phyloP scores from a whole-genome alignment of 2,888 invertebrate species.

The Philhelius pedissequus region DNA sequence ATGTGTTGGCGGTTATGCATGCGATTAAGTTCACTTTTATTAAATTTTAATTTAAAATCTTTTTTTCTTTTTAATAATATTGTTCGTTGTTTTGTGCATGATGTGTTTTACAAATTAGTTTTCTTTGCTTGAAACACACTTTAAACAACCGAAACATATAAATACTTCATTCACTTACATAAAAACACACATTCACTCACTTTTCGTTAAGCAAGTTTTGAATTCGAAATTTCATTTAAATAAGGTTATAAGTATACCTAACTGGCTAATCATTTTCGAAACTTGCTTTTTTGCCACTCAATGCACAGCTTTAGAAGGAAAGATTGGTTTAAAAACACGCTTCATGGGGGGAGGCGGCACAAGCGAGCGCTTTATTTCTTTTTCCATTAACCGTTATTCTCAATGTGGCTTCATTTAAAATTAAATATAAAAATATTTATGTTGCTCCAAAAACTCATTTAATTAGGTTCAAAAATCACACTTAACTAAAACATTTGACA shows the following conservation, averaged over 20 bases:
- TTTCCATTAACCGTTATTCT: slow-evolving; percentile 7
- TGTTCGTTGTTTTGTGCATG: slow-evolving; percentile 59
- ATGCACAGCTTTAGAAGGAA: slow-evolving; percentile 44
- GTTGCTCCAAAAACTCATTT: slow-evolving; percentile 22
- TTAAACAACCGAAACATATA: slow-evolving; percentile 22
- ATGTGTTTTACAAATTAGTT: slow-evolving; percentile 40
- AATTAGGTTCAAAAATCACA: neutral
- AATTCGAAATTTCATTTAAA: slow-evolving; percentile 23
- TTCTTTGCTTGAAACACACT: slow-evolving; percentile 40
- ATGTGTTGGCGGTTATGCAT: slow-evolving; percentile 57
- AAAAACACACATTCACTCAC: neutral
- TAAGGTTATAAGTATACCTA: neutral
- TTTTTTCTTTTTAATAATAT: slow-evolving; percentile 23
- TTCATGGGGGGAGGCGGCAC: slow-evolving; percentile 53
- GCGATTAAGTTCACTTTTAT: slow-evolving; percentile 8
- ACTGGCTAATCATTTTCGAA: neutral
- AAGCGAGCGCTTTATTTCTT: slow-evolving; percentile 49
- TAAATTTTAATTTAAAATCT: slow-evolving; percentile 17
- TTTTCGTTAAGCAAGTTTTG: slow-evolving; percentile 54
- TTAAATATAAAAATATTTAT: slow-evolving; percentile 3
- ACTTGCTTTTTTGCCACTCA: slow-evolving; percentile 32
- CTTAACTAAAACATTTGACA: neutral
- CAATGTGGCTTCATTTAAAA: slow-evolving; percentile 45
- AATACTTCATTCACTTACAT: neutral
- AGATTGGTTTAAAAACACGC: neutral